phyloP scores from a whole-genome alignment of 2,888 invertebrate genomes.

The Galerucella calmariensis region DNA sequence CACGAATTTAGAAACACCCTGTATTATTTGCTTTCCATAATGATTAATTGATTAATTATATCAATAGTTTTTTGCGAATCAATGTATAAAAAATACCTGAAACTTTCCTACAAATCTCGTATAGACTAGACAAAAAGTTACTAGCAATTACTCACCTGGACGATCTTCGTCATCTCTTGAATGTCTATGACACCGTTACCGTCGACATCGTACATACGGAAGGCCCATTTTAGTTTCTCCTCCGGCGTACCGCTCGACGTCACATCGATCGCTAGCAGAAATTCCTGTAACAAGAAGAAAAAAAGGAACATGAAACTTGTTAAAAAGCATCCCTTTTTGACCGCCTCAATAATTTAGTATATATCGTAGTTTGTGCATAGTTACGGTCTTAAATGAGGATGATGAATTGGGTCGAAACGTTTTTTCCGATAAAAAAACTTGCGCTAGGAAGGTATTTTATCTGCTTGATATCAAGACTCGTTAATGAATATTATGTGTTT shows the following conservation, averaged over 20 bases:
- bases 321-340: constrained; percentile 18
- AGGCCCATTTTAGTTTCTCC: constrained; percentile 98
- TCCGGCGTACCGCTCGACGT: constrained; percentile 97
- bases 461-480: too few species aligned
- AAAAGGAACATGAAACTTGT: constrained; percentile 21
- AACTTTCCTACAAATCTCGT: not conserved
- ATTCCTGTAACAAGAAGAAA: constrained; percentile 75
- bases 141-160: constrained; percentile 78
- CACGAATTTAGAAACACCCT: too few species aligned
- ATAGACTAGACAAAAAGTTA: constrained; percentile 7
- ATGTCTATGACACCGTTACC: constrained; percentile 98
- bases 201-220: constrained; percentile 98
- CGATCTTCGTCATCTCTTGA: constrained; percentile 99
- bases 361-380: not conserved
- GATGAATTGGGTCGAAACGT: constrained; percentile 5
- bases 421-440: not conserved
- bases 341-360: constrained; percentile 36
- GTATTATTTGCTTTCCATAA: not conserved
- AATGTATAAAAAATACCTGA: not conserved
- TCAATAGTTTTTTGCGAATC: not conserved
- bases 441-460: not conserved
- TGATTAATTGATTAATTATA: not conserved
- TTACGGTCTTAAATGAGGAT: not conserved
- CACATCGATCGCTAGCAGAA: constrained; percentile 96
- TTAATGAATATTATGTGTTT: too few species aligned